These are phyloP conservation scores for Drosophila gaucha DNA, from an alignment of 2,888 invertebrate genomes.

Conservation along the genomic window DNA sequence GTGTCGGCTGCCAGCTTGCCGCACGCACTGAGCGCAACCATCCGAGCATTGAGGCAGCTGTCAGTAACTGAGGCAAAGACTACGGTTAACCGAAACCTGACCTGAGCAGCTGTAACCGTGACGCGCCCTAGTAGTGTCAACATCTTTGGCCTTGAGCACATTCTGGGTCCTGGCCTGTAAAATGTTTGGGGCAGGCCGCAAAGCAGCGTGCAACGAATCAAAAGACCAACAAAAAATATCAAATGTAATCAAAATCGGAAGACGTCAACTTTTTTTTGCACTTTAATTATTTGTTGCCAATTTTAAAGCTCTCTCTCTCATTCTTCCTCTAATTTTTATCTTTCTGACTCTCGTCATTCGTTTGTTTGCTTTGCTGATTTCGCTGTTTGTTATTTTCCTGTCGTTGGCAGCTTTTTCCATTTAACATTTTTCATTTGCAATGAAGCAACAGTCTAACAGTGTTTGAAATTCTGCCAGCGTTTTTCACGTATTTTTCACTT, in stretches of 20 bases:
- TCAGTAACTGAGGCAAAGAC: slow-evolving; percentile 37
- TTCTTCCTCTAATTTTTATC: slow-evolving; percentile 13
- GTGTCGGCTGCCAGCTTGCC: slow-evolving; percentile 47
- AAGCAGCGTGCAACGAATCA: slow-evolving; percentile 58
- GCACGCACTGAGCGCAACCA: slow-evolving; percentile 37
- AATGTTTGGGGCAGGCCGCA: slow-evolving; percentile 34
- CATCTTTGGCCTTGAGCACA: slow-evolving; percentile 62
- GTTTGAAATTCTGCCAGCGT: slow-evolving; percentile 74
- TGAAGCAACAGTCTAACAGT: slow-evolving; percentile 45
- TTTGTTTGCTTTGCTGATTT: slow-evolving; percentile 69
- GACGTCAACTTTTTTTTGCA: slow-evolving; percentile 28
- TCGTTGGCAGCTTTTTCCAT: slow-evolving; percentile 68
- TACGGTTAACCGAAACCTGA: slow-evolving; percentile 36
- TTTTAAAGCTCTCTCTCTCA: slow-evolving; percentile 3
- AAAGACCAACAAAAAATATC: slow-evolving; percentile 24
- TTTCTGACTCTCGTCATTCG: slow-evolving; percentile 17
- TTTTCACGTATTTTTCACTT: slow-evolving; percentile 68
- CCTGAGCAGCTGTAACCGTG: slow-evolving; percentile 27
- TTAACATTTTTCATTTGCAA: slow-evolving; percentile 56
- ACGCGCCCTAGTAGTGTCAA: slow-evolving; percentile 44
- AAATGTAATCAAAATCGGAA: slow-evolving; percentile 39
- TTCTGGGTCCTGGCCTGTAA: slow-evolving; percentile 30
- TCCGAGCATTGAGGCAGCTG: slow-evolving; percentile 48
- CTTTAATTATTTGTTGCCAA: slow-evolving; percentile 47
- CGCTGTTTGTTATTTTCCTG: slow-evolving; percentile 46